Evolutionary conservation across 2,797 vertebrate species (phyloP), one percentile per base, ranked within the genome.

Genomic region (Borostomias antarcticus): DNA sequence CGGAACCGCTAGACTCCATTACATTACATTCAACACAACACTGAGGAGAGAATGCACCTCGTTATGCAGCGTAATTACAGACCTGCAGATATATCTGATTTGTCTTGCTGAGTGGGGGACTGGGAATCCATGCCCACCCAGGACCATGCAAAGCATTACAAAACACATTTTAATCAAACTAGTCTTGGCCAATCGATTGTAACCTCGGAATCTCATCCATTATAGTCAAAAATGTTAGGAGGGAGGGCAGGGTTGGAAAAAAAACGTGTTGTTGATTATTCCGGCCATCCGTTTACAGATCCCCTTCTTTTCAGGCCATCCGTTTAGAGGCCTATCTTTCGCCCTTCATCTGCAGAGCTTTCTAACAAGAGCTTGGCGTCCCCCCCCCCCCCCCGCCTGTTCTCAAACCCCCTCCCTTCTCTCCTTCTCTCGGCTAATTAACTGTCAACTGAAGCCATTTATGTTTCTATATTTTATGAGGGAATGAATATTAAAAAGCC

Each of bases 401-500:
- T 8, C 37, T 29, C 72, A 32, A 6, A 64, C 62, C 52, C 33
- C 54, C 1, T 61, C 68, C 26, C 6, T 50, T 32, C 57, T 51
- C 23, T 50, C 21, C 25, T 15, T 9, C 70, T 69, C 50, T 69
- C 71, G 59, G 69, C 69, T 83, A 82, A 84, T 86, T 84, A 84
- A 69, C 77, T 80, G 78, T 80, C 79, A 82, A 70, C 74, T 21
- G 5, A 57, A 73, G 66, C 73, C 77, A 82, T 83, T 81, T 78
- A 47, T n/a, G 60, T 66, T 74, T 77, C 59, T 47, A 76, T 70
- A 76, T 74, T 80, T 79, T 45, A 81, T 59, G 53, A 35, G 57
- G 67, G 64, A 58, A 56, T 76, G 63, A 72, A 79, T 80, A 80
- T 81, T 69, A 82, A 77, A 84, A 70, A 56, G 25, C 32, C 30